These are phyloP conservation scores for Sebastolobus altivelis DNA, from an alignment of 2,797 vertebrate genomes.

Conservation along the genomic window DNA sequence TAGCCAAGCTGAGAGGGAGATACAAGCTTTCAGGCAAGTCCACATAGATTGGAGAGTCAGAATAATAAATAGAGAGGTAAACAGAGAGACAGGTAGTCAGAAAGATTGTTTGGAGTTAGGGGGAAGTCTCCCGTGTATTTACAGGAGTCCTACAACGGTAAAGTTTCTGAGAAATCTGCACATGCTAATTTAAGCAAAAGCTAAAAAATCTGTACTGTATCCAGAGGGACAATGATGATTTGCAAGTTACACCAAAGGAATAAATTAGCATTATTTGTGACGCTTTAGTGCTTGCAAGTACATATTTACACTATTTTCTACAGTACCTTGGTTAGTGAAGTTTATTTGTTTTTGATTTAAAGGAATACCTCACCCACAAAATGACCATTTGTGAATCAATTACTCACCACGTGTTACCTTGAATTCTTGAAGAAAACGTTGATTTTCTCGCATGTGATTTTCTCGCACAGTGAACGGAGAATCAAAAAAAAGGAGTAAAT, in stretches of 20 bases:
- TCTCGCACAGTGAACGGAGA: neutral
- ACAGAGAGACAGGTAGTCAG: neutral
- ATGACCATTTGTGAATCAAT: neutral
- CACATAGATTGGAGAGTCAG: neutral
- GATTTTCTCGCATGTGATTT: neutral
- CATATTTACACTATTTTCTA: neutral
- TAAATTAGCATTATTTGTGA: constrained; percentile 25
- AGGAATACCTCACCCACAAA: too few species aligned
- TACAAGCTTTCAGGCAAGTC: neutral
- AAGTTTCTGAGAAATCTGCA: constrained; percentile 11
- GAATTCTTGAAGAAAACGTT: neutral
- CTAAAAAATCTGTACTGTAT: neutral
- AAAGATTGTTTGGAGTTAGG: neutral
- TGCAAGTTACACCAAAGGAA: constrained; percentile 30
- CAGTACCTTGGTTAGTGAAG: neutral
- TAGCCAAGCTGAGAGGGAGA: neutral
- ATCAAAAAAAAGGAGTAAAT: neutral
- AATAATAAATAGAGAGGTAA: constrained; percentile 8
- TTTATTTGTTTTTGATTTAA: neutral
- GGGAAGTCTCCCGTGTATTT: constrained; percentile 3
- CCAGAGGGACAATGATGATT: constrained; percentile 18
- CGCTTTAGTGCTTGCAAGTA: neutral
- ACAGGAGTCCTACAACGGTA: neutral
- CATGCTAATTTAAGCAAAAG: constrained; percentile 19
- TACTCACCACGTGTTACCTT: neutral